phyloP scores from a whole-genome alignment of 2,888 invertebrate genomes.

The Panopea generosa region DNA sequence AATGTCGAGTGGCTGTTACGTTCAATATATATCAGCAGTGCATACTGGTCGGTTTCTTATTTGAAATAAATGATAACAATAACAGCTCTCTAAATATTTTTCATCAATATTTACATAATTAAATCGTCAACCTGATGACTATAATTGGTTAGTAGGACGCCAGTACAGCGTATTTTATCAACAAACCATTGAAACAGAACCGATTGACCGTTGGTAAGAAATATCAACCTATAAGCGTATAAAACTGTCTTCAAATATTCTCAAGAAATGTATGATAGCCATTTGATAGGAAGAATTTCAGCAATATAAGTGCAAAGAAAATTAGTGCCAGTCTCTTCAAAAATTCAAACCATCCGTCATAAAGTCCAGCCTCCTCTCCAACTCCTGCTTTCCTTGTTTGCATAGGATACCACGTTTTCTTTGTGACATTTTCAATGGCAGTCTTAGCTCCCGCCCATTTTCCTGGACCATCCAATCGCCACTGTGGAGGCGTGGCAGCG shows the following conservation, averaged over 20 bases:
- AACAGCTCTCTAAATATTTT: too few relatives aligned
- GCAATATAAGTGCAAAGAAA: constrained; percentile 33
- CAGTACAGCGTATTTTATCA: too few relatives aligned
- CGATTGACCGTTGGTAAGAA: too few relatives aligned
- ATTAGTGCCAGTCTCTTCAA: constrained; percentile 46
- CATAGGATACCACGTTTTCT: constrained; percentile 69
- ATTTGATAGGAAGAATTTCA: constrained; percentile 52
- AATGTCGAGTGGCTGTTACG: too few relatives aligned
- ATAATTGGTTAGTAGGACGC: too few relatives aligned
- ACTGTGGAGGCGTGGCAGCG: constrained; percentile 68
- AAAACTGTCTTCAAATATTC: constrained; percentile 18
- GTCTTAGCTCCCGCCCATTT: constrained; percentile 64
- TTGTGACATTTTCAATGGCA: constrained; percentile 58
- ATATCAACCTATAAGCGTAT: too few relatives aligned
- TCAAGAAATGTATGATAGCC: constrained; percentile 55
- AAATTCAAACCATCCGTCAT: constrained; percentile 67
- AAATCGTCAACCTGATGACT: too few relatives aligned
- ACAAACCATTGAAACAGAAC: too few relatives aligned
- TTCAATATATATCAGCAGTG: too few relatives aligned
- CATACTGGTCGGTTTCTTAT: too few relatives aligned
- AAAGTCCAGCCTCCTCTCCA: constrained; percentile 64
- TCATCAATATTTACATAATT: too few relatives aligned
- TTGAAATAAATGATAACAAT: too few relatives aligned
- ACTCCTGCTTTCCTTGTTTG: constrained; percentile 61
- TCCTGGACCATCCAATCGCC: constrained; percentile 68